Conservation (phyloP, 1,140 invertebrate genomes). For the Hyphantria cunea region DNA sequence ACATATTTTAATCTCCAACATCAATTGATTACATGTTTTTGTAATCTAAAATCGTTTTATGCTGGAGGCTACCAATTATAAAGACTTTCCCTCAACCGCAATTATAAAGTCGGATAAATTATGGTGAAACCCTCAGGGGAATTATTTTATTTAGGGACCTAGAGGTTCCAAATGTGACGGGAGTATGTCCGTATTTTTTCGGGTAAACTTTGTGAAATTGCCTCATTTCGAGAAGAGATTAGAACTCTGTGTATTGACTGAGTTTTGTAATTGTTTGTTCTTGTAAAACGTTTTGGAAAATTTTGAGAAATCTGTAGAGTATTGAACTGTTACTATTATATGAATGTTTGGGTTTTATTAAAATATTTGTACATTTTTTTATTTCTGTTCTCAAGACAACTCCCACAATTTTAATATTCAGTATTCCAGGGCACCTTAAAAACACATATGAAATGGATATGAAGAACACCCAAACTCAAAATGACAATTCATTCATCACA, state of each 20-base stretch:
- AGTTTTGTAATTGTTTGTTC: background rate
- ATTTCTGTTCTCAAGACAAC: too few species aligned
- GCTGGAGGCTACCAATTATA: slow-evolving; percentile 16
- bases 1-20: background rate
- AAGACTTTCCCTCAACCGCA: slow-evolving; percentile 5
- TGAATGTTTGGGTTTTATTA: too few species aligned
- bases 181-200: slow-evolving; percentile 7
- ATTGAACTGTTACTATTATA: too few species aligned
- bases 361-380: too few species aligned
- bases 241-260: background rate
- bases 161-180: slow-evolving; percentile 12
- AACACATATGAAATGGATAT: too few species aligned
- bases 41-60: slow-evolving; percentile 6
- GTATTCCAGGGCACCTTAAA: too few species aligned
- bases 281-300: background rate
- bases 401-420: too few species aligned
- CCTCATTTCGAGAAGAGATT: slow-evolving; percentile 13
- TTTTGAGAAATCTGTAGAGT: too few species aligned
- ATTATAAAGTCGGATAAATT: slow-evolving; percentile 25
- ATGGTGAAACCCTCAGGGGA: slow-evolving; percentile 8
- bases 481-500: too few species aligned
- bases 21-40: slow-evolving; percentile 20
- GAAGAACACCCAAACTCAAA: too few species aligned
- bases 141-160: slow-evolving; percentile 14
- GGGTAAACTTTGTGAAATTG: slow-evolving; percentile 17